A percentile compares a stretch with the other conserved stretches of the same genome.
phyloP scores from a whole-genome alignment of 2,113 vertebrate genomes.

The zebrafish (Danio rerio) region GRCz12tu NC_133186.1:23764501-23765000 shows the following conservation, averaged over 20 bases:
- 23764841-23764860: conserved; percentile 68
- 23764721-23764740: conserved; percentile 3
- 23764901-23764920: conserved; percentile 63
- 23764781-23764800: conserved; percentile 14
- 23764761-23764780: conserved; percentile 33
- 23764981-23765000: conserved; percentile 74
- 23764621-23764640: conserved; percentile 19
- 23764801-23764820: conserved; percentile 59
- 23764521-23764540: background rate
- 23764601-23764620: conserved; percentile 18
- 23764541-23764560: conserved; percentile 22
- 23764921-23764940: conserved; percentile 69
- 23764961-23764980: conserved; percentile 67
- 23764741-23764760: conserved; percentile 22
- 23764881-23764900: conserved; percentile 74
- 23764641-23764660: conserved; percentile 5
- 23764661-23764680: background rate
- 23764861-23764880: conserved; percentile 68
- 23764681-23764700: conserved; percentile 33
- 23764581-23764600: background rate
- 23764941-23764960: conserved; percentile 73
- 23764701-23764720: conserved; percentile 34
- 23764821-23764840: conserved; percentile 66
- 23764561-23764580: background rate
- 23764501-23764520: background rate